phyloP scores from a whole-genome alignment of 1,140 invertebrate species.

The Macrocentrus cingulum region DNA sequence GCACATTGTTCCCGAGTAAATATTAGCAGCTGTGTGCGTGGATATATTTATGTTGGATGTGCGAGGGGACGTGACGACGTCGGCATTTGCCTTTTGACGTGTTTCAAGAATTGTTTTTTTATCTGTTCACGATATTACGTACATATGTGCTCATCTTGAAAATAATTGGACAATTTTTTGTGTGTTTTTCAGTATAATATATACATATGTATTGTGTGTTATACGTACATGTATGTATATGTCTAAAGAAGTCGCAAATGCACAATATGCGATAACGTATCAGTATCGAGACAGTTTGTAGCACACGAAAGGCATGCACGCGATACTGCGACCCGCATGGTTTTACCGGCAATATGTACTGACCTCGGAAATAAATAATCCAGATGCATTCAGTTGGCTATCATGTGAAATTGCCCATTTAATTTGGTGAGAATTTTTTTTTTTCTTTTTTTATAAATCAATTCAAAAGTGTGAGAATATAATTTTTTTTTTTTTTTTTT shows the following conservation, averaged over 20 bases:
- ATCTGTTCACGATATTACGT: too few relatives aligned
- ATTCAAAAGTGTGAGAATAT: too few relatives aligned
- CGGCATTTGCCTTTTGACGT: too few relatives aligned
- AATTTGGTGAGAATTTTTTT: too few relatives aligned
- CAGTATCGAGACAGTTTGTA: slow-evolving; percentile 31
- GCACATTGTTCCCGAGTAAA: slow-evolving; percentile 44
- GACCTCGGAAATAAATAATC: slow-evolving; percentile 27
- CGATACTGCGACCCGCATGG: slow-evolving; percentile 28
- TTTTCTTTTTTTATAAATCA: too few relatives aligned
- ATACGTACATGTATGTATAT: not conserved
- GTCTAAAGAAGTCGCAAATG: too few relatives aligned
- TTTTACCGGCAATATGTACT: slow-evolving; percentile 23
- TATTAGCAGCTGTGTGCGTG: slow-evolving; percentile 36
- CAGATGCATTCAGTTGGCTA: not conserved
- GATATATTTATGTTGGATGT: slow-evolving; percentile 19
- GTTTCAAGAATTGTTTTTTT: too few relatives aligned
- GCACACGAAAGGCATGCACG: slow-evolving; percentile 34
- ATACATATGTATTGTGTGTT: too few relatives aligned
- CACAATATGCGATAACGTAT: slow-evolving; percentile 30
- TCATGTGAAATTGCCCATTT: too few relatives aligned
- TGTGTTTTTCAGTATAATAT: too few relatives aligned
- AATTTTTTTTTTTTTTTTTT: too few relatives aligned
- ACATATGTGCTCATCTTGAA: too few relatives aligned
- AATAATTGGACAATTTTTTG: slow-evolving; percentile 19
- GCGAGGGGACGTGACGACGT: not conserved